Conservation (phyloP, 2,113 vertebrate genomes). For the Chroicocephalus ridibundus region DNA sequence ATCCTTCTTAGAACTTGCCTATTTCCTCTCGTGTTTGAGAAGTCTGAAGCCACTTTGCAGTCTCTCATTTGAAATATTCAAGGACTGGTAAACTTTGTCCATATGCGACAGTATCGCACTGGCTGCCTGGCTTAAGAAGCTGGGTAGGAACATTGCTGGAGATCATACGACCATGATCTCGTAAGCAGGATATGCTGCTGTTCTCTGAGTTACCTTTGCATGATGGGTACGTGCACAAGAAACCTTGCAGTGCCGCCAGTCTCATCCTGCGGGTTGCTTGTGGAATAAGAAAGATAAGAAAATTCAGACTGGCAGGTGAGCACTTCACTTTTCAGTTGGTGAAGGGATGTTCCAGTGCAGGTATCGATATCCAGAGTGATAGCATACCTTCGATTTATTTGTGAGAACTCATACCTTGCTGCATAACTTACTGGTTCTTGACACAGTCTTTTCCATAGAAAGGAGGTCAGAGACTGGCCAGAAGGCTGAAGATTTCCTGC, state of each 20-base stretch:
- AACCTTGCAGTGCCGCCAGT: background rate
- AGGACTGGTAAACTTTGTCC: background rate
- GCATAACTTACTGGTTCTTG: background rate
- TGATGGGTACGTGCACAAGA: background rate
- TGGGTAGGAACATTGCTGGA: background rate
- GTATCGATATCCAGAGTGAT: background rate
- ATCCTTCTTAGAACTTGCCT: background rate
- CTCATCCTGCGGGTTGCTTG: background rate
- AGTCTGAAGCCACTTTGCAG: background rate
- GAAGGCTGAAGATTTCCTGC: background rate
- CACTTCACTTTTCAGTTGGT: background rate
- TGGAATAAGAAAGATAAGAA: background rate
- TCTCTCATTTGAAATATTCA: background rate
- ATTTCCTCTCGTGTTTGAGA: background rate
- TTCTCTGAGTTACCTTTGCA: background rate
- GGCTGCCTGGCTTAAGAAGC: background rate
- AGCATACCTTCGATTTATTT: background rate
- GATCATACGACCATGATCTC: background rate
- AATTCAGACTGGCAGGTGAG: background rate
- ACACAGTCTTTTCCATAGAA: background rate
- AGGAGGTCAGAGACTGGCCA: background rate
- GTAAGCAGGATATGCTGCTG: background rate
- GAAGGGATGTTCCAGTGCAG: background rate
- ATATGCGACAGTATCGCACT: background rate
- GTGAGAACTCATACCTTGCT: background rate